Evolutionary conservation across 1,140 invertebrate species (phyloP).

Genomic region (Hestina assimilis): DNA sequence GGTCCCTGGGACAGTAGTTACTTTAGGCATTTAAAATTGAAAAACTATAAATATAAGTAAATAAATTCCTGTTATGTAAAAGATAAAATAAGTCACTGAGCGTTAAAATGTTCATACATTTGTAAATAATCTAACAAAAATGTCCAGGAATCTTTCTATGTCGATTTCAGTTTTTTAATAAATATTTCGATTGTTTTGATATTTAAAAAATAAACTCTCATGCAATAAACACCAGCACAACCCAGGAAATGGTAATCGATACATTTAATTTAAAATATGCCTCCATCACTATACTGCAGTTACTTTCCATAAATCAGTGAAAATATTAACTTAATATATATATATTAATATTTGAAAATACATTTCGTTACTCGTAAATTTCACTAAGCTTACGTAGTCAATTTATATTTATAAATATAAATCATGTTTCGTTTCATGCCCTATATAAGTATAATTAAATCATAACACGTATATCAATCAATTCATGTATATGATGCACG

Average conservation of each 20-base stretch:
- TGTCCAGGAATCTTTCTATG: constrained; percentile 47
- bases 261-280: constrained; percentile 5
- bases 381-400: constrained; percentile 28
- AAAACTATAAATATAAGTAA: neutral
- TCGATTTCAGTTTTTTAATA: neutral
- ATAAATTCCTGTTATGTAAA: neutral
- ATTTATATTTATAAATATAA: neutral
- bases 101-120: neutral
- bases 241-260: constrained; percentile 25
- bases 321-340: constrained; percentile 28
- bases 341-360: constrained; percentile 22
- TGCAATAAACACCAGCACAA: constrained; percentile 49
- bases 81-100: neutral
- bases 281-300: constrained; percentile 1
- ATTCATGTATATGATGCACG: neutral
- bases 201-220: neutral
- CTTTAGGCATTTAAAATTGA: neutral
- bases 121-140: no score
- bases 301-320: constrained; percentile 35
- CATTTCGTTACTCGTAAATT: constrained; percentile 9
- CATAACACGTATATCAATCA: constrained; percentile 25
- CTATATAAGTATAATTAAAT: constrained; percentile 37
- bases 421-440: constrained; percentile 26
- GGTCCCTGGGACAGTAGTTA: constrained; percentile 41
- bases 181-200: neutral